A percentile compares a stretch with the other conserved stretches of the same genome.
These are phyloP conservation scores for Stegodyphus dumicola DNA, from an alignment of 1,140 invertebrate species.

Conservation along the genomic window DNA sequence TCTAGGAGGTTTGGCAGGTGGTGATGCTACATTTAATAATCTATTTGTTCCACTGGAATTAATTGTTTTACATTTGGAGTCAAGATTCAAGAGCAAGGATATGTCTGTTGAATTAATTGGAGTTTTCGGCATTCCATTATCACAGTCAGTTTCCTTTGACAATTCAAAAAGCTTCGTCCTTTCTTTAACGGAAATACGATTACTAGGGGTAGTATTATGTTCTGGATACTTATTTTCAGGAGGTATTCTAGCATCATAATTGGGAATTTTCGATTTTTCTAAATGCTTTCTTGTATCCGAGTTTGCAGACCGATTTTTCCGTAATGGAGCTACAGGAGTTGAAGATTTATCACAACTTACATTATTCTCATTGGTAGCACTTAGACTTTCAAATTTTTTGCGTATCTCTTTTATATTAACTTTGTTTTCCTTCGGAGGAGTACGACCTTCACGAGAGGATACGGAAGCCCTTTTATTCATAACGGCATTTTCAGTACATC, in stretches of 20 bases:
- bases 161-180: conserved; percentile 45
- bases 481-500: background rate
- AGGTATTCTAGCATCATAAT: background rate
- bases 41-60: background rate
- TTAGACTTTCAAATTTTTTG: conserved; percentile 46
- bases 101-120: background rate
- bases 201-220: background rate
- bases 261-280: background rate
- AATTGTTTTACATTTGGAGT: background rate
- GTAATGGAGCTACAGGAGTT: conserved; percentile 8
- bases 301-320: conserved; percentile 6
- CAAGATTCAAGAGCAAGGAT: background rate
- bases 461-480: conserved; percentile 1
- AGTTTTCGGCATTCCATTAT: background rate
- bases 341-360: background rate
- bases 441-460: background rate
- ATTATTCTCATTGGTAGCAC: background rate
- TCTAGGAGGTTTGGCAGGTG: conserved; percentile 45
- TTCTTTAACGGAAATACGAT: conserved; percentile 34
- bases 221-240: background rate
- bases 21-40: background rate
- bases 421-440: conserved; percentile 8
- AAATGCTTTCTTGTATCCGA: background rate
- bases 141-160: background rate
- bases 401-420: conserved; percentile 42